These are phyloP conservation scores for Pseudomyrmex pallidus DNA, from an alignment of 1,140 invertebrate species.

Conservation along the genomic window DNA sequence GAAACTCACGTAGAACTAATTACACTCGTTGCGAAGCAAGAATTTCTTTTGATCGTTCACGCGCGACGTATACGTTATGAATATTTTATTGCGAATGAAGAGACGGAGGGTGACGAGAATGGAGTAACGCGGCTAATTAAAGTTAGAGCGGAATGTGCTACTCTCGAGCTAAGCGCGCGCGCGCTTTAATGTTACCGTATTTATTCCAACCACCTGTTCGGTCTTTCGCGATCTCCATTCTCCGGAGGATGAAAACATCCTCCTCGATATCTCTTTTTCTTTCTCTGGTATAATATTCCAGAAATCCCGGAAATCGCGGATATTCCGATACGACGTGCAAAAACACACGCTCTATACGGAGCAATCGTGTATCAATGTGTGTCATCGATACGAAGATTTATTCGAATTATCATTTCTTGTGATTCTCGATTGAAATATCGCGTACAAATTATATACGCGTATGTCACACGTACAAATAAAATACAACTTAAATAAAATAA, in stretches of 20 bases:
- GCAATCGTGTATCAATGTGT: no score
- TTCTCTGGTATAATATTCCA: no score
- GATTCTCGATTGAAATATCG: background rate
- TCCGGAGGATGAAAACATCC: slow-evolving; percentile 35
- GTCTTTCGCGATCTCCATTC: slow-evolving; percentile 41
- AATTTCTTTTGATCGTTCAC: slow-evolving; percentile 10
- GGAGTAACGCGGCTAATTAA: slow-evolving; percentile 39
- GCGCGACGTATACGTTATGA: background rate
- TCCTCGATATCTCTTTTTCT: slow-evolving; percentile 29
- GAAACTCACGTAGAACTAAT: background rate
- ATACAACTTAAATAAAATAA: no score
- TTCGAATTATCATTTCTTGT: background rate
- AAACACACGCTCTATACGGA: background rate
- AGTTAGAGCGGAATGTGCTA: slow-evolving; percentile 11
- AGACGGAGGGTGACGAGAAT: background rate
- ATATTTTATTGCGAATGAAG: slow-evolving; percentile 6
- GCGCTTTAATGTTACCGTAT: slow-evolving; percentile 36
- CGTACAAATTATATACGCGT: no score
- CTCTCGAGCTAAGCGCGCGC: background rate
- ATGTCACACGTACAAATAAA: no score
- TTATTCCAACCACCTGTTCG: slow-evolving; percentile 70
- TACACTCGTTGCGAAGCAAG: background rate
- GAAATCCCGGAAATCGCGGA: slow-evolving; percentile 11
- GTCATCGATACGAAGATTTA: background rate
- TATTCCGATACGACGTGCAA: background rate